These are phyloP conservation scores for Papilio polytes DNA, from an alignment of 1,140 invertebrate genomes.

Conservation along the genomic window DNA sequence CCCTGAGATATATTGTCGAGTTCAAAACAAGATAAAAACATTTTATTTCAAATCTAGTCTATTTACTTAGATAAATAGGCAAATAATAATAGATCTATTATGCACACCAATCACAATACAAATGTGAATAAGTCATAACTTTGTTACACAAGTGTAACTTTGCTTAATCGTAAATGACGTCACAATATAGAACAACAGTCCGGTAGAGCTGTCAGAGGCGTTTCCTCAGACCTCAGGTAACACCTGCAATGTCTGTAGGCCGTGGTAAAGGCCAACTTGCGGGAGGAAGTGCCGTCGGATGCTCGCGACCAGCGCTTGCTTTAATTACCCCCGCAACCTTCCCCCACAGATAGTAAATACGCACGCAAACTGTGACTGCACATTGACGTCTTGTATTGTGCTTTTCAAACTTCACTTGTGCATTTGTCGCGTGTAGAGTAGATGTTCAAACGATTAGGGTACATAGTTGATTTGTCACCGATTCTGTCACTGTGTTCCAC, in stretches of 20 bases:
- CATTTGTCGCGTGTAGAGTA: background rate
- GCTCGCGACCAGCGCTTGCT: background rate
- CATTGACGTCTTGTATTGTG: background rate
- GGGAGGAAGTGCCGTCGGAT: conserved; percentile 15
- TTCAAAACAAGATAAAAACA: background rate
- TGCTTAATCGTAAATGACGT: conserved; percentile 13
- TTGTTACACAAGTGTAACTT: background rate
- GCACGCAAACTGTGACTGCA: background rate
- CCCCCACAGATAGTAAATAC: conserved; percentile 17
- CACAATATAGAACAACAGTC: background rate
- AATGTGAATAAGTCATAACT: background rate
- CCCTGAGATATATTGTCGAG: background rate
- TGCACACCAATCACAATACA: background rate
- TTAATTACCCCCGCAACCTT: conserved; percentile 4
- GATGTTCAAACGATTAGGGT: background rate
- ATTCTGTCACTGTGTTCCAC: no score
- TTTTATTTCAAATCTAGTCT: background rate
- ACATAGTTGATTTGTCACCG: background rate
- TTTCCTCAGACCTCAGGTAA: background rate
- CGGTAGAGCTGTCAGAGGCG: conserved; percentile 10
- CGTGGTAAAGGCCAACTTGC: conserved; percentile 6
- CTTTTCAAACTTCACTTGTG: conserved; percentile 2
- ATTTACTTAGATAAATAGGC: background rate
- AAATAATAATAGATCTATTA: no score
- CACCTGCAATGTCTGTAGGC: background rate